Evolutionary conservation across 2,113 vertebrate species (phyloP).

Genomic region (Anthoscopus minutus): DNA sequence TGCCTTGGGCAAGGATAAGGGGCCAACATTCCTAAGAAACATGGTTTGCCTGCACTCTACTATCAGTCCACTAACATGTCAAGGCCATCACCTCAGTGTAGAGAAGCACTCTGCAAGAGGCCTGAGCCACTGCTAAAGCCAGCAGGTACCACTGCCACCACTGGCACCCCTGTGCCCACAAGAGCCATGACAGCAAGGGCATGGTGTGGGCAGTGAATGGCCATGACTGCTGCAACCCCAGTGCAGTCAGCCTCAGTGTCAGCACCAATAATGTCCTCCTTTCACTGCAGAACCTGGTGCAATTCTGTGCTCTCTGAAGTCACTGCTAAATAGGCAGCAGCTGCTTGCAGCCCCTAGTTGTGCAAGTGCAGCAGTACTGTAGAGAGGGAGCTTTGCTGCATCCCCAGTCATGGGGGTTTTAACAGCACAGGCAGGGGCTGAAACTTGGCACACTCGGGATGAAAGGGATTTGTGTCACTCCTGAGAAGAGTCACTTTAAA

Average conservation of each 20-base stretch:
- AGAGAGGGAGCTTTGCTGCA: background rate
- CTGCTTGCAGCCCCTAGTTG: background rate
- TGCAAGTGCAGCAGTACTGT: background rate
- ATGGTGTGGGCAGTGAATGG: background rate
- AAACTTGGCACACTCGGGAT: background rate
- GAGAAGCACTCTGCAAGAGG: background rate
- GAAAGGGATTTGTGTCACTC: background rate
- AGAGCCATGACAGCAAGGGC: background rate
- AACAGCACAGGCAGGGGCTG: background rate
- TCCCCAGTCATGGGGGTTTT: background rate
- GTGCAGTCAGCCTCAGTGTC: background rate
- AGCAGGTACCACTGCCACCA: background rate
- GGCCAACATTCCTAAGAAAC: background rate
- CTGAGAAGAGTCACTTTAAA: background rate
- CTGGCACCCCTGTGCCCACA: background rate
- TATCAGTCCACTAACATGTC: background rate
- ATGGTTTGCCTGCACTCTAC: background rate
- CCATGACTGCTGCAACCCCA: background rate
- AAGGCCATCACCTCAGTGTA: background rate
- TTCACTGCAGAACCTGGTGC: background rate
- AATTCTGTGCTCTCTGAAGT: background rate
- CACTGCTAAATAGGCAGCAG: background rate
- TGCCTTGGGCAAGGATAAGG: background rate
- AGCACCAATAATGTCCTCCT: background rate
- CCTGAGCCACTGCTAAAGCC: background rate